Evolutionary conservation across 2,797 vertebrate genomes (phyloP), one percentile per base, ranked within the genome.

Genomic region (Acipenser ruthenus): DNA sequence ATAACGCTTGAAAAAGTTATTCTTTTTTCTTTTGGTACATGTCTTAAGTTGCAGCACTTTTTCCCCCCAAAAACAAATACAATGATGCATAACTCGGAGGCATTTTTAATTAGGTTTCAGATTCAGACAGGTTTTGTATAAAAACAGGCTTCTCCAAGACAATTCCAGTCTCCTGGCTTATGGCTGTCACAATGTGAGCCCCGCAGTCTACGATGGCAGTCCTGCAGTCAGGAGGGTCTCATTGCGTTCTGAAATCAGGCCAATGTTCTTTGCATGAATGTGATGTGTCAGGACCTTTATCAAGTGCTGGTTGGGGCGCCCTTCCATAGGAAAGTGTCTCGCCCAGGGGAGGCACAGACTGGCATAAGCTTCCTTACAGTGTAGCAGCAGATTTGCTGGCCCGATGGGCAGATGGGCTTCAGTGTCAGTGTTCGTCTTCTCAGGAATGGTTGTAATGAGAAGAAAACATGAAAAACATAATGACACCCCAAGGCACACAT

Each of bases 321-420:
- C 80, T 68, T 73, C 73, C 50, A 78, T 74, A 70, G 79, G 7
- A 70, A 73, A 81, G 77, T 49, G 65, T 56, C 65, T 47, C 60
- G 65, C 65, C 79, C 78, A 68, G 73, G 74, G 51, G 79, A 79
- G 82, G 81, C 65, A 76, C 80, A 75, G 68, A 77, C 69, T 77
- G 78, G 70, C 83, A 82, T 77, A 82, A 77, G 79, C 83, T 84
- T 86, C 80, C 84, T 86, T 68, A 72, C 77, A 76, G 84, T 81
- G 65, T 86, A 84, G 87, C 85, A 86, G 88, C 85, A 88, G 82
- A 88, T 90, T 90, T 86, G 78, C 83, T 85, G 86, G 83, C 82
- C 82, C 80, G 87, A 85, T 87, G 86, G 81, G 85, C 80, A 87
- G 82, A 80, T 84, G 84, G 85, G 86, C 83, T 80, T 72, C 56